Evolutionary conservation across 2,888 invertebrate species (phyloP).

Genomic region (Amphipoea lucens): DNA sequence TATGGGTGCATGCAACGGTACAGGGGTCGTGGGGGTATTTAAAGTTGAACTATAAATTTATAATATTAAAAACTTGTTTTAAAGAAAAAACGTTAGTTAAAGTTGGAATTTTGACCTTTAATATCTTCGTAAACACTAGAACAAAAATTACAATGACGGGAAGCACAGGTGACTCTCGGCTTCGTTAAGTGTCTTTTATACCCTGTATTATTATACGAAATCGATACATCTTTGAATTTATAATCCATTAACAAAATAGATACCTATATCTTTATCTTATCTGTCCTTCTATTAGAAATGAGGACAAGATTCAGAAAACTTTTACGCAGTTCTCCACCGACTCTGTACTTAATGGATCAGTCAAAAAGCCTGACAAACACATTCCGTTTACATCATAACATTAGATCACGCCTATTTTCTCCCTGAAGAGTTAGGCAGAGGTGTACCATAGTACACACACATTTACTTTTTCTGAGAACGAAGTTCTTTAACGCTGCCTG

Average conservation of each 20-base stretch:
- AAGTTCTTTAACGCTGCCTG: no score
- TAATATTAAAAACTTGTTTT: no score
- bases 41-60: no score
- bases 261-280: background rate
- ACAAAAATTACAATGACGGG: no score
- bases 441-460: background rate
- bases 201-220: no score
- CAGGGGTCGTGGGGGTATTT: no score
- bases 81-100: no score
- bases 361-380: background rate
- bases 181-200: no score
- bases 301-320: background rate
- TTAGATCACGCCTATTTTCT: background rate
- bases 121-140: background rate
- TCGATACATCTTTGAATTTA: background rate
- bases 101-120: background rate
- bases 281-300: background rate
- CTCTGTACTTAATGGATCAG: background rate
- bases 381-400: background rate
- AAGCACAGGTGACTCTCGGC: no score
- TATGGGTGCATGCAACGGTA: no score
- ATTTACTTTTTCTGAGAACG: background rate
- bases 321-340: background rate
- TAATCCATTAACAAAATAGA: background rate
- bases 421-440: background rate